phyloP scores from a whole-genome alignment of 2,888 invertebrate species.

The Chalcosyrphus nemorum region DNA sequence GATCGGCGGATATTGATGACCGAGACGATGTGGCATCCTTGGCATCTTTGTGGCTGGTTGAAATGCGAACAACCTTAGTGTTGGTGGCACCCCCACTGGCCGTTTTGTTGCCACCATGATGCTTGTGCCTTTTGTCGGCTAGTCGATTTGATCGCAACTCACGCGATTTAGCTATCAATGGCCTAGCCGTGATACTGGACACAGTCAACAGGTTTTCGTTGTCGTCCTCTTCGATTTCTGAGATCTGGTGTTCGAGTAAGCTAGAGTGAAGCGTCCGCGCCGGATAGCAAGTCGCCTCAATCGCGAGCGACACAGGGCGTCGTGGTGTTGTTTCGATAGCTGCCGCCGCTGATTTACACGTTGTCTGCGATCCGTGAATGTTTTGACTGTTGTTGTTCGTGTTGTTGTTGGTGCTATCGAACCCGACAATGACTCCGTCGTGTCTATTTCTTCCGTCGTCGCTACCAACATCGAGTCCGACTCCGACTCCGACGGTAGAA shows the following conservation, averaged over 20 bases:
- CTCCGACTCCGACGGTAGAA: slow-evolving; percentile 34
- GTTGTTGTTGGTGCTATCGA: slow-evolving; percentile 4
- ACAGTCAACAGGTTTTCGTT: slow-evolving; percentile 89
- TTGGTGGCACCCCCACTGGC: slow-evolving; percentile 13
- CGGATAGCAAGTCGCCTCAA: slow-evolving; percentile 81
- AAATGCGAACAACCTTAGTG: slow-evolving; percentile 54
- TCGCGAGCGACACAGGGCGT: slow-evolving; percentile 83
- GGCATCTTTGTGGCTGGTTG: slow-evolving; percentile 41
- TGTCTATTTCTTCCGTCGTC: too few species aligned
- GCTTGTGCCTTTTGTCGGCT: slow-evolving; percentile 49
- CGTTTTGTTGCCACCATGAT: slow-evolving; percentile 51
- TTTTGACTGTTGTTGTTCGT: slow-evolving; percentile 34
- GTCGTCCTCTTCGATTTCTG: slow-evolving; percentile 85
- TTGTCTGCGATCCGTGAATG: slow-evolving; percentile 48
- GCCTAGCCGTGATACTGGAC: slow-evolving; percentile 88
- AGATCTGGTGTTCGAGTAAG: slow-evolving; percentile 82
- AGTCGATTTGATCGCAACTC: slow-evolving; percentile 83
- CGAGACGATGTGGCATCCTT: slow-evolving; percentile 77
- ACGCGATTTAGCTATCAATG: slow-evolving; percentile 87
- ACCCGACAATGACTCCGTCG: slow-evolving; percentile 42
- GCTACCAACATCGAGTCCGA: too few species aligned
- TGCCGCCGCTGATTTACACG: slow-evolving; percentile 72
- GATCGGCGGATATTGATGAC: slow-evolving; percentile 80
- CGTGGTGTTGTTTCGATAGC: slow-evolving; percentile 79
- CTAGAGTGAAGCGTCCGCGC: slow-evolving; percentile 81